Conservation (phyloP, 1,140 invertebrate species). For the Metopolophium dirhodum region DNA sequence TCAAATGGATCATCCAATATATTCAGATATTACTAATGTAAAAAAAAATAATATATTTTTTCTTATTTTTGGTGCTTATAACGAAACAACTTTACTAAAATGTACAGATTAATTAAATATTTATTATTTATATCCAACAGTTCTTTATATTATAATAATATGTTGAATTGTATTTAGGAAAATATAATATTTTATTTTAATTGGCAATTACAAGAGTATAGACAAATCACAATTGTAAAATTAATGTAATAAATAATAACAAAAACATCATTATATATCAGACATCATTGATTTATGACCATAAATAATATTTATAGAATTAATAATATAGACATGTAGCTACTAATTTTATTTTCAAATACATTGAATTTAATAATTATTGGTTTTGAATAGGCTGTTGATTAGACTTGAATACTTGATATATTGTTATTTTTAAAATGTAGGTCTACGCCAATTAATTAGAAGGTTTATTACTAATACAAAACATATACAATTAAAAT, state of each 20-base stretch:
- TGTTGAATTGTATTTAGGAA: background rate
- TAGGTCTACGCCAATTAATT: background rate
- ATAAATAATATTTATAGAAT: background rate
- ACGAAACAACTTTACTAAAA: background rate
- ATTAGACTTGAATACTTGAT: too few relatives aligned
- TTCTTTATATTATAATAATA: too few relatives aligned
- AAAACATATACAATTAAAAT: background rate
- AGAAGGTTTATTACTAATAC: background rate
- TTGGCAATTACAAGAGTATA: background rate
- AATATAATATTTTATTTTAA: background rate
- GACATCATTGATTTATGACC: background rate
- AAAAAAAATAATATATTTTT: too few relatives aligned
- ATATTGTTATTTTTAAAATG: background rate
- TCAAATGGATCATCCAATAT: too few relatives aligned
- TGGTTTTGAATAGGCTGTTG: background rate
- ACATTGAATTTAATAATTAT: background rate
- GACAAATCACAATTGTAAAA: too few relatives aligned
- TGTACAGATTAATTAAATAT: background rate
- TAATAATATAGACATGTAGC: background rate
- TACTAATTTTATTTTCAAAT: background rate
- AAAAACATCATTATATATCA: background rate
- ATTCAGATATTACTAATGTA: background rate
- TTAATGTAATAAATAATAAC: too few relatives aligned
- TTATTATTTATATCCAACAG: background rate
- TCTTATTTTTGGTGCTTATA: too few relatives aligned